These are phyloP conservation scores for Cosmopolites sordidus DNA, from an alignment of 2,888 invertebrate genomes.

Conservation along the genomic window DNA sequence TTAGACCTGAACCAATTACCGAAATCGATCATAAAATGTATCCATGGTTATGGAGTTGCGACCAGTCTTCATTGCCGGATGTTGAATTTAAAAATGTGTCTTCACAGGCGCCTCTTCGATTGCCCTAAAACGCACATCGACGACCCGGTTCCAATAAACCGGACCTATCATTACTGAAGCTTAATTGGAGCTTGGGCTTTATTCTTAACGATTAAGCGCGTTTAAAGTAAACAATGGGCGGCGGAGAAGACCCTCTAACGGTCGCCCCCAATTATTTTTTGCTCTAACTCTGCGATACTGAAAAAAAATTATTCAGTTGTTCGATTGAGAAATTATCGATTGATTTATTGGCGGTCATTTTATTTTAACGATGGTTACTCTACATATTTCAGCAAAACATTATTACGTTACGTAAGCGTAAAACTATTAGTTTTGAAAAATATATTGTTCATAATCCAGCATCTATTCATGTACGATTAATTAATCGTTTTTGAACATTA, in stretches of 20 bases:
- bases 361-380: too few relatives aligned
- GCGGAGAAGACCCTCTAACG: background rate
- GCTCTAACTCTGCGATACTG: background rate
- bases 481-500: too few relatives aligned
- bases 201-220: background rate
- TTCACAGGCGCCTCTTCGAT: slow-evolving; percentile 25
- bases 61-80: too few relatives aligned
- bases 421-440: too few relatives aligned
- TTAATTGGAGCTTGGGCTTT: background rate
- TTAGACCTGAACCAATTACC: too few relatives aligned
- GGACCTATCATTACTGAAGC: background rate
- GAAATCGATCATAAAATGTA: too few relatives aligned
- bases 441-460: too few relatives aligned
- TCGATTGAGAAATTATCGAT: background rate
- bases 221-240: slow-evolving; percentile 2
- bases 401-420: too few relatives aligned
- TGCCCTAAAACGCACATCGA: background rate
- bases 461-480: too few relatives aligned
- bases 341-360: background rate
- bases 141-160: background rate
- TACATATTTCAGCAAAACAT: too few relatives aligned
- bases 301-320: background rate
- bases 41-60: too few relatives aligned
- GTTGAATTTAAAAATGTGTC: slow-evolving; percentile 17
- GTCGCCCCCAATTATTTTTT: background rate